These are phyloP conservation scores for Ceuthmochares aereus DNA, from an alignment of 2,113 vertebrate genomes.

Conservation along the genomic window DNA sequence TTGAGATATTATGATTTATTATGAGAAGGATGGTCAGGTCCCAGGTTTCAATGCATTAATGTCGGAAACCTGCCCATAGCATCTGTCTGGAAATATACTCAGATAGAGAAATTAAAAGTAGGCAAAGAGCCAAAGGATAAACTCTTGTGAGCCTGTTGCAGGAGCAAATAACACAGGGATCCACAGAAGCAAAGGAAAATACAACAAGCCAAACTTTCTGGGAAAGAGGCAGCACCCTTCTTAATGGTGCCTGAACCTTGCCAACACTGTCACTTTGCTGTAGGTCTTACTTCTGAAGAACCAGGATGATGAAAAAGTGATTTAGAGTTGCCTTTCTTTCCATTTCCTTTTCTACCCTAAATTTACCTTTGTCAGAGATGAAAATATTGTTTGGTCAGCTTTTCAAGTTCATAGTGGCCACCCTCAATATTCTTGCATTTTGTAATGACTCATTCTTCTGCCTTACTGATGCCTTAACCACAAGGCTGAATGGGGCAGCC, in stretches of 20 bases:
- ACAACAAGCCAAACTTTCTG: background rate
- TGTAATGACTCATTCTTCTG: background rate
- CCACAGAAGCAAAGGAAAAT: background rate
- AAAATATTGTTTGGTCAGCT: background rate
- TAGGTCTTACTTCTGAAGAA: background rate
- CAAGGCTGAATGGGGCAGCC: background rate
- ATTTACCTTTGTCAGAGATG: background rate
- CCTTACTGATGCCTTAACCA: background rate
- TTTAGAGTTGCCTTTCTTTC: background rate
- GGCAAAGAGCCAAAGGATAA: background rate
- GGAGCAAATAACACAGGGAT: background rate
- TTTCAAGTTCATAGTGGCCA: background rate
- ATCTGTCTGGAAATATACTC: background rate
- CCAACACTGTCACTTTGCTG: background rate
- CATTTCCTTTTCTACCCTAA: background rate
- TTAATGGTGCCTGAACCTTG: background rate
- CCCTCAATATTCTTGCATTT: background rate
- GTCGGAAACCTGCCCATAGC: background rate
- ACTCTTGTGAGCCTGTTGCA: fast-evolving
- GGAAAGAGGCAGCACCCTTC: background rate
- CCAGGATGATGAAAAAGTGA: background rate
- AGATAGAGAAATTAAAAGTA: background rate
- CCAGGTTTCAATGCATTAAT: background rate
- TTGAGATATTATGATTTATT: background rate
- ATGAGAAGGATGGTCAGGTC: background rate